These are phyloP conservation scores for Aleiodes sp. DNA, from an alignment of 1,140 invertebrate genomes.

Conservation along the genomic window DNA sequence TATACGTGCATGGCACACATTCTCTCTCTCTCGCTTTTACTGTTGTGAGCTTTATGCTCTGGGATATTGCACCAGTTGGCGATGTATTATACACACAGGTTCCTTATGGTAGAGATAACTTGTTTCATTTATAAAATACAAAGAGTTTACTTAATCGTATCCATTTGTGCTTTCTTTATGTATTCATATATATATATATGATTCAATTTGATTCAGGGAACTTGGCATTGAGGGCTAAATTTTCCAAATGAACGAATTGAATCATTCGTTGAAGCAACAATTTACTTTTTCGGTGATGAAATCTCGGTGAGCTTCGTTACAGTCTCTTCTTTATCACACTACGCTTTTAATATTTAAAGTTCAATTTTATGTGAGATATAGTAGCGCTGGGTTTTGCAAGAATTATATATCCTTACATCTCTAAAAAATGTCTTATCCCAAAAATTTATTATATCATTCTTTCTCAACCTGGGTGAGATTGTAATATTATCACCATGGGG, in stretches of 20 bases:
- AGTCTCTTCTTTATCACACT: neutral
- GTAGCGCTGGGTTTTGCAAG: no score
- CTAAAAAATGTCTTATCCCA: no score
- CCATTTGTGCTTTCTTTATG: neutral
- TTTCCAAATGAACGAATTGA: no score
- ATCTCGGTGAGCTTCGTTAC: neutral
- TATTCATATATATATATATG: neutral
- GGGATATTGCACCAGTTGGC: slow-evolving; percentile 3
- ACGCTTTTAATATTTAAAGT: no score
- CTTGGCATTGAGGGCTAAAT: no score
- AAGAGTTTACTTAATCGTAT: neutral
- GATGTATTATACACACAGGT: slow-evolving; percentile 1
- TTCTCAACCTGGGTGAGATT: neutral
- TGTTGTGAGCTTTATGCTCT: neutral
- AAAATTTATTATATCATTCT: neutral
- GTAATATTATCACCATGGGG: slow-evolving; percentile 4
- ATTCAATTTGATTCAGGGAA: neutral
- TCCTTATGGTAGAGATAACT: neutral
- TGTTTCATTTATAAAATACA: neutral
- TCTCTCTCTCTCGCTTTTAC: neutral
- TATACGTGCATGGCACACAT: neutral
- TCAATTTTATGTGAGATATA: no score
- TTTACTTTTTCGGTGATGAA: neutral
- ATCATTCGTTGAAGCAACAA: no score
- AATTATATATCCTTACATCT: no score